Percentiles rank a stretch among this genome's conserved stretches.
Evolutionary conservation across 2,797 vertebrate genomes (phyloP).

Genomic region (Meda fulgida): DNA sequence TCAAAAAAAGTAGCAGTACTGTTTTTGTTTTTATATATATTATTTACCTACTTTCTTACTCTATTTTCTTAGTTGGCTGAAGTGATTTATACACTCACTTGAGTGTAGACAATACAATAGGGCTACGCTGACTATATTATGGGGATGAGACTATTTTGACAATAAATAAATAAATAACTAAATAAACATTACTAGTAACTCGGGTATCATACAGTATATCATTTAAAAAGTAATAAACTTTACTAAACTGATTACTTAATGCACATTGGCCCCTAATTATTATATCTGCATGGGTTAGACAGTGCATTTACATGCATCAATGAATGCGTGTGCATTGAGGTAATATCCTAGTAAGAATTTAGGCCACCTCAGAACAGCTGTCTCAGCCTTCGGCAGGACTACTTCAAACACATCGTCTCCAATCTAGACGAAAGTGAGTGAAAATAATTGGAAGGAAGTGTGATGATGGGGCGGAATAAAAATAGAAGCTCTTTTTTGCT

Average conservation of each 20-base stretch:
- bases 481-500: constrained; percentile 31
- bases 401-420: constrained; percentile 20
- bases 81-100: background rate
- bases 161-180: background rate
- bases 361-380: constrained; percentile 51
- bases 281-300: background rate
- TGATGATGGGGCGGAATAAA: constrained; percentile 28
- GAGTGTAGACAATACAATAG: too few species aligned
- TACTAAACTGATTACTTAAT: background rate
- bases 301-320: background rate
- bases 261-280: background rate
- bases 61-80: background rate
- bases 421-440: constrained; percentile 11
- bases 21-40: background rate
- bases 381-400: constrained; percentile 28
- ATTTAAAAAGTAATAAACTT: background rate
- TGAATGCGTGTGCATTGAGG: constrained; percentile 26
- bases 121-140: too few species aligned
- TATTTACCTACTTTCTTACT: background rate
- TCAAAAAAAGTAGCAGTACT: background rate
- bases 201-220: background rate
- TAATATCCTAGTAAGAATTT: constrained; percentile 21
- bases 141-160: background rate
- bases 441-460: constrained; percentile 54
- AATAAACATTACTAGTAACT: background rate